These are phyloP conservation scores for Chrysemys picta DNA, from an alignment of 2,113 vertebrate genomes.

Conservation along the genomic window DNA sequence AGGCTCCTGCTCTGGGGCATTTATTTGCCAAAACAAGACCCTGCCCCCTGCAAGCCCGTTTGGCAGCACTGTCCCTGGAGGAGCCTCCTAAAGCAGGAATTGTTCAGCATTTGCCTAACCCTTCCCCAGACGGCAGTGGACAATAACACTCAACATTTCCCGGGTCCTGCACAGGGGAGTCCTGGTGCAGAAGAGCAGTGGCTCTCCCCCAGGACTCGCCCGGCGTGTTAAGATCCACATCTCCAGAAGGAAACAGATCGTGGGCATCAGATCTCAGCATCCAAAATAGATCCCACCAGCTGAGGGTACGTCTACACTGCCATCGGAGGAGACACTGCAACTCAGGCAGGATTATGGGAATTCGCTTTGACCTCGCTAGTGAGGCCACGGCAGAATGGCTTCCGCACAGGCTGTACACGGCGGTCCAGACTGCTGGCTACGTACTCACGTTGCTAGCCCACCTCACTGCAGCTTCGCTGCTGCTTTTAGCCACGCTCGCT, in stretches of 20 bases:
- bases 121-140: background rate
- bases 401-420: no score
- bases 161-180: no score
- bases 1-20: background rate
- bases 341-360: background rate
- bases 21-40: no score
- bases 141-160: background rate
- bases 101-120: background rate
- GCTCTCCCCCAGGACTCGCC: background rate
- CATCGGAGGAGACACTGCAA: no score
- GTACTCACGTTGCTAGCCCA: background rate
- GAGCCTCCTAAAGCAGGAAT: background rate
- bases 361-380: background rate
- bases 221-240: accelerated
- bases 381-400: no score
- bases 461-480: no score
- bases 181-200: background rate
- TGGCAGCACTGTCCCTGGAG: background rate
- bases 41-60: no score
- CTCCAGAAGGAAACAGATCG: background rate
- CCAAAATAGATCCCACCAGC: background rate
- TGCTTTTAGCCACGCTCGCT: background rate
- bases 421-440: no score
- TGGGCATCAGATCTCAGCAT: background rate
- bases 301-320: no score